Base-by-base conservation (phyloP, 1,140 invertebrate genomes). In the Scaptomyza hsui region DNA sequence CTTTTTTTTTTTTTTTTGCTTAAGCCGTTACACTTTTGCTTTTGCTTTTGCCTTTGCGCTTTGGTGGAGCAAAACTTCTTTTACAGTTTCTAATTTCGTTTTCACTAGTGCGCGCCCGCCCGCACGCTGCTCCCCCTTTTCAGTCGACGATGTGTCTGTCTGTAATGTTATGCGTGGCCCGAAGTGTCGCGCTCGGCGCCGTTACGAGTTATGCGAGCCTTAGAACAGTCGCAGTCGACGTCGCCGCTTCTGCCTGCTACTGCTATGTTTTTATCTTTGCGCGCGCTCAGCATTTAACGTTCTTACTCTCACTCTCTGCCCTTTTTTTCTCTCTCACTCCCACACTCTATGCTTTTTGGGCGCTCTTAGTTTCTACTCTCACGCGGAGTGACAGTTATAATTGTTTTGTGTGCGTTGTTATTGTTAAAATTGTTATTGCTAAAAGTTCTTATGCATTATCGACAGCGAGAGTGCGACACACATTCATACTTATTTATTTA, bases 71-170 rank as follows among this genome's bases (percentile, higher is more conserved):
- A 55, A 55, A 55, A 55, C 10, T 74, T 57, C 29, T 83, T 52
- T 68, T 63, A 53, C 59, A 56, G 55, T 71, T 86, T 69, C 59
- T 60, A 29, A 45, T 74, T 73, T 78, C 67, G 78, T 72, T 79
- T 83, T 78, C 37, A 72, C 69, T 59, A 61, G 56, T 49, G 41
- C 67, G 32, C 44, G 26, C n/a, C n/a, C 32, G 13, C 48, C 32
- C 45, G 37, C 52, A 49, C 52, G 24, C 35, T 13, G 35, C 41
- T n/a, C 45, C 51, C 35, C 60, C 16, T 6, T 10, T 15, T 13
- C 29, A 62, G 44, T 65, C 45, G 68, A 39, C 60, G 51, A 41
- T 18, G 35, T 42, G 68, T 44, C 52, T n/a, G 32, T 37, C n/a
- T 37, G 32, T 37, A 37, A 37, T 71, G 62, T 64, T 41, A 71